Percentiles rank a stretch among this genome's conserved stretches.
phyloP scores from a whole-genome alignment of 2,888 invertebrate genomes.

The Ommatoiulus sabulosus region DNA sequence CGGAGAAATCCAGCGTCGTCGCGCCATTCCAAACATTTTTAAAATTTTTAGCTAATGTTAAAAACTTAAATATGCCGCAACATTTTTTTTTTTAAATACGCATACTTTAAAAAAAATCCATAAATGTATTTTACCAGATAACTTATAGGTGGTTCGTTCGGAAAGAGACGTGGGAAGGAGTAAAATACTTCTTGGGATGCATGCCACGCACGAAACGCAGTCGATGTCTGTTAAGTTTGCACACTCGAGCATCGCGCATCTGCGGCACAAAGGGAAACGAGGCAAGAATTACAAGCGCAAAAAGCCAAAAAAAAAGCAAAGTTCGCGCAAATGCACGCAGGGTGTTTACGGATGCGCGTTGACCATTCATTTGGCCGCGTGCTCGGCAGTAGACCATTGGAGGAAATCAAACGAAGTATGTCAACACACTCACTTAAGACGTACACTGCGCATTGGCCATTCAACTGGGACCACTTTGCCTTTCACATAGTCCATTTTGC shows the following conservation, averaged over 20 bases:
- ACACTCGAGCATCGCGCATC: neutral
- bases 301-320: neutral
- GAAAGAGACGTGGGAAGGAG: too few species aligned
- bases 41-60: too few species aligned
- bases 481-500: conserved; percentile 30
- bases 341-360: neutral
- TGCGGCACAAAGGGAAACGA: neutral
- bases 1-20: too few species aligned
- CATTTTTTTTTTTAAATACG: too few species aligned
- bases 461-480: conserved; percentile 39
- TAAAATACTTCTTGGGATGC: too few species aligned
- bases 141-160: too few species aligned
- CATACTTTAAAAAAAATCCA: too few species aligned
- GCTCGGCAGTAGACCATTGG: neutral
- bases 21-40: too few species aligned
- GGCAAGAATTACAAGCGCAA: neutral
- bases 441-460: conserved; percentile 6
- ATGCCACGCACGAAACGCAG: too few species aligned
- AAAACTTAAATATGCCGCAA: too few species aligned
- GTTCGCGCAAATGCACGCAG: neutral
- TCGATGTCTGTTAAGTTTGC: neutral
- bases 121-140: too few species aligned
- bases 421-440: conserved; percentile 32
- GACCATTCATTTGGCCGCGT: neutral
- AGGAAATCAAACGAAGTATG: neutral